Conservation (phyloP, 92 coral and sea anemone species). For the Galaxea fascicularis region DNA sequence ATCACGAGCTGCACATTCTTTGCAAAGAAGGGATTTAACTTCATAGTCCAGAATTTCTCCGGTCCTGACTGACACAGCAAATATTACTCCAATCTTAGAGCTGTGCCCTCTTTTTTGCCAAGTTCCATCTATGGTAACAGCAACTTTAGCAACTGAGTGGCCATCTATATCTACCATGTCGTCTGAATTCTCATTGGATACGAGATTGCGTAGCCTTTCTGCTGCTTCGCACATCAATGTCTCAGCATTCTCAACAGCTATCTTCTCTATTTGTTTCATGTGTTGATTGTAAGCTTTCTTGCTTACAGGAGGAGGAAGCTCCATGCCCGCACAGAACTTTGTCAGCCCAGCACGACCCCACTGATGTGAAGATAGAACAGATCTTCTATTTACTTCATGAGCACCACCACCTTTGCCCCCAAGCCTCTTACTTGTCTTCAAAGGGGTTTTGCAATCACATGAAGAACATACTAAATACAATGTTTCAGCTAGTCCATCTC, state of each 20-base stretch:
- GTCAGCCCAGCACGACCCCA: slow-evolving; percentile 59
- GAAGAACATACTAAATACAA: slow-evolving; percentile 54
- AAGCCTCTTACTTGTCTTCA: slow-evolving; percentile 52
- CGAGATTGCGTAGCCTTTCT: slow-evolving; percentile 41
- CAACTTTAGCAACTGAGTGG: slow-evolving; percentile 39
- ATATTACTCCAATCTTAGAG: slow-evolving; percentile 64
- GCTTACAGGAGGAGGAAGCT: slow-evolving; percentile 71
- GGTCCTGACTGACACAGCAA: slow-evolving; percentile 51
- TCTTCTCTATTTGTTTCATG: slow-evolving; percentile 51
- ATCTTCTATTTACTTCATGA: slow-evolving; percentile 68
- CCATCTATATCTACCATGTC: slow-evolving; percentile 34
- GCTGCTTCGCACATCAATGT: slow-evolving; percentile 64
- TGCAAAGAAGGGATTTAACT: too few relatives aligned
- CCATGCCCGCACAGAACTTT: slow-evolving; percentile 63
- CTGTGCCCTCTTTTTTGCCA: slow-evolving; percentile 77
- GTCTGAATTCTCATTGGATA: slow-evolving; percentile 43
- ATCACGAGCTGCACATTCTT: too few relatives aligned
- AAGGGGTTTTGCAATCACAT: slow-evolving; percentile 50
- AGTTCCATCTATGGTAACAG: slow-evolving; percentile 63
- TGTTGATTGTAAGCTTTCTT: too few relatives aligned
- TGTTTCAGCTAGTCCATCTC: slow-evolving; percentile 68
- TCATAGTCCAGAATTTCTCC: too few relatives aligned
- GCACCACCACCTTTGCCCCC: slow-evolving; percentile 74
- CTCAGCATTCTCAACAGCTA: slow-evolving; percentile 54
- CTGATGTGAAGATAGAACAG: slow-evolving; percentile 56